These are phyloP conservation scores for Andrena cerasifolii DNA, from an alignment of 1,140 invertebrate species.

Conservation along the genomic window DNA sequence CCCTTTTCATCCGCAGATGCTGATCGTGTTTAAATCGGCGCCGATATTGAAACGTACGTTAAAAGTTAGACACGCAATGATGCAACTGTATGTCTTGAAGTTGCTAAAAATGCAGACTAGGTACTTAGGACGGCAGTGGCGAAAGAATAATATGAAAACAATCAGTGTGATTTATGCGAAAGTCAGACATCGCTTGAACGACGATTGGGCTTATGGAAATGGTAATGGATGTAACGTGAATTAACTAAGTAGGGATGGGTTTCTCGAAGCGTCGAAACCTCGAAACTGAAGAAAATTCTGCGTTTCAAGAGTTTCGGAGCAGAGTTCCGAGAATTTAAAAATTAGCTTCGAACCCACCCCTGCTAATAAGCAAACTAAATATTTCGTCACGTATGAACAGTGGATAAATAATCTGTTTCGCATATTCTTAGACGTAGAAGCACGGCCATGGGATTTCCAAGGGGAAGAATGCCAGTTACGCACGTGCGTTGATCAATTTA, in stretches of 20 bases:
- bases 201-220: slow-evolving; percentile 99
- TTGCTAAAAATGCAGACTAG: slow-evolving; percentile 99
- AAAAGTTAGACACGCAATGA: slow-evolving; percentile 97
- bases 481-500: slow-evolving; percentile 97
- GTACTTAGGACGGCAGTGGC: slow-evolving; percentile 99
- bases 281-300: too few species aligned
- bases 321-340: too few species aligned
- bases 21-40: slow-evolving; percentile 99
- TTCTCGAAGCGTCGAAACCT: too few species aligned
- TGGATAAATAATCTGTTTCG: slow-evolving; percentile 15
- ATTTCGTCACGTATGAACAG: neutral
- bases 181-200: slow-evolving; percentile 96
- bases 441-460: slow-evolving; percentile 99
- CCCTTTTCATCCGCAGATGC: slow-evolving; percentile 88
- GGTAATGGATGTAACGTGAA: slow-evolving; percentile 81
- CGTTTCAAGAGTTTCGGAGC: too few species aligned
- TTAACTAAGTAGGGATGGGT: too few species aligned
- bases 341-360: too few species aligned
- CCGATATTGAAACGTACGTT: slow-evolving; percentile 98
- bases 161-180: slow-evolving; percentile 99
- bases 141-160: slow-evolving; percentile 99
- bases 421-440: slow-evolving; percentile 91
- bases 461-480: slow-evolving; percentile 97
- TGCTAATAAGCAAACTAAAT: too few species aligned
- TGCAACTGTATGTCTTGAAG: slow-evolving; percentile 99